A percentile compares a stretch with the other conserved stretches of the same genome.
Evolutionary conservation across 2,113 vertebrate genomes (phyloP).

Genomic region (Rhinogobius similis): DNA sequence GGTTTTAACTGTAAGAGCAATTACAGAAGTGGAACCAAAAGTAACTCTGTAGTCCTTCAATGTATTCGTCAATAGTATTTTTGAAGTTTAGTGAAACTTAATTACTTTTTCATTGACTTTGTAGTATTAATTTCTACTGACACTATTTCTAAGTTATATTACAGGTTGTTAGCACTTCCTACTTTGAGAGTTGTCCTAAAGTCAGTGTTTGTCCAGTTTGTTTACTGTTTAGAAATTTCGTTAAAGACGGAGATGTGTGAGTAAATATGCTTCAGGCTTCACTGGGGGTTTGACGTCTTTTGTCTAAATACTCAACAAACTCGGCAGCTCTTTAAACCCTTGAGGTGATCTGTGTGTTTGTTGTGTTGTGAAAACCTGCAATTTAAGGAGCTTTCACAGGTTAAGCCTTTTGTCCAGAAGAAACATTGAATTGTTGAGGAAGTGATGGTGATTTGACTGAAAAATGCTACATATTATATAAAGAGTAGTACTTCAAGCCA

Average conservation of each 20-base stretch:
- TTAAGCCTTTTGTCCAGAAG: neutral
- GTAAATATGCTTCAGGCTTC: no score
- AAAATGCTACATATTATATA: no score
- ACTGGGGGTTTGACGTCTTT: neutral
- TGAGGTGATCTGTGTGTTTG: neutral
- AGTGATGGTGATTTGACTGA: no score
- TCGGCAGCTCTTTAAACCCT: neutral
- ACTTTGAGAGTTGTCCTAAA: neutral
- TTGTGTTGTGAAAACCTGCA: neutral
- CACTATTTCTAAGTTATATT: no score
- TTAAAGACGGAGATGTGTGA: neutral
- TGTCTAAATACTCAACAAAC: neutral
- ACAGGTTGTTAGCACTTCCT: neutral
- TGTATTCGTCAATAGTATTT: no score
- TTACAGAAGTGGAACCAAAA: no score
- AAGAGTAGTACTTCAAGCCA: no score
- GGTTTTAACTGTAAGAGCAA: no score
- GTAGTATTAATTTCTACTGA: no score
- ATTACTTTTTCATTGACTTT: no score
- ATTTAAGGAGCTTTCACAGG: neutral
- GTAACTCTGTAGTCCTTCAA: neutral
- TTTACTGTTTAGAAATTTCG: neutral
- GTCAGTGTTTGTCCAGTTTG: neutral
- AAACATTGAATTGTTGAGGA: no score
- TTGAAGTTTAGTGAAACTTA: no score